Conservation (phyloP, 2,888 invertebrate species). For the Suillia variegata region DNA sequence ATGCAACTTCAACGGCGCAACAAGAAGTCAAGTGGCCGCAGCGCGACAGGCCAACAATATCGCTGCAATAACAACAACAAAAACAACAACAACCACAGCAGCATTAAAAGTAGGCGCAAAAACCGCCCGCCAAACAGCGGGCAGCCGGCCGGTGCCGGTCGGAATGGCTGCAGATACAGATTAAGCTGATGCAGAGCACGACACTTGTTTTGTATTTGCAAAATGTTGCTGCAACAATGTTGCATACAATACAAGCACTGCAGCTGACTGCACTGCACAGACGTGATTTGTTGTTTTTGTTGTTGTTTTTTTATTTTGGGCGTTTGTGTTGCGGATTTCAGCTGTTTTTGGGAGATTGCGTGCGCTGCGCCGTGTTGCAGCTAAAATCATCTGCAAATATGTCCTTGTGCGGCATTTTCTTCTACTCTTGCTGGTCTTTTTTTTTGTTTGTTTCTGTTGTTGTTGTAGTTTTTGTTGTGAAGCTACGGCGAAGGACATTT, state of each 20-base stretch:
- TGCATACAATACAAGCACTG: constrained; percentile 4
- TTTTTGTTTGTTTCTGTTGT: too few species aligned
- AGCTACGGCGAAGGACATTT: constrained; percentile 39
- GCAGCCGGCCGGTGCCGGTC: too few species aligned
- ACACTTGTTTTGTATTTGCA: constrained; percentile 14
- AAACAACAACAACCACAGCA: constrained; percentile 21
- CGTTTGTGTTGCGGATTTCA: constrained; percentile 10
- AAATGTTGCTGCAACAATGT: constrained; percentile 12
- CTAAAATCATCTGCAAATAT: constrained; percentile 28
- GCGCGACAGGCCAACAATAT: too few species aligned
- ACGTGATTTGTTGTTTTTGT: too few species aligned
- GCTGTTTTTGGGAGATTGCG: not conserved
- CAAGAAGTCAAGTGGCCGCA: not conserved
- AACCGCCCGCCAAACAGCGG: too few species aligned
- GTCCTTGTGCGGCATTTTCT: constrained; percentile 37
- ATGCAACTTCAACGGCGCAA: not conserved
- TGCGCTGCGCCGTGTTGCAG: constrained; percentile 18
- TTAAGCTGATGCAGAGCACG: too few species aligned
- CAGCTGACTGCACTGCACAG: not conserved
- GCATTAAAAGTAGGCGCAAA: too few species aligned
- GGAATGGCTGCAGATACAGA: too few species aligned
- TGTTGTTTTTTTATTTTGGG: constrained; percentile 35
- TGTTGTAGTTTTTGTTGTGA: not conserved
- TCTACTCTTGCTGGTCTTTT: not conserved
- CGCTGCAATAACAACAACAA: constrained; percentile 6